Conservation (phyloP, 2,797 vertebrate genomes). For the Notolepis coatsorum region DNA sequence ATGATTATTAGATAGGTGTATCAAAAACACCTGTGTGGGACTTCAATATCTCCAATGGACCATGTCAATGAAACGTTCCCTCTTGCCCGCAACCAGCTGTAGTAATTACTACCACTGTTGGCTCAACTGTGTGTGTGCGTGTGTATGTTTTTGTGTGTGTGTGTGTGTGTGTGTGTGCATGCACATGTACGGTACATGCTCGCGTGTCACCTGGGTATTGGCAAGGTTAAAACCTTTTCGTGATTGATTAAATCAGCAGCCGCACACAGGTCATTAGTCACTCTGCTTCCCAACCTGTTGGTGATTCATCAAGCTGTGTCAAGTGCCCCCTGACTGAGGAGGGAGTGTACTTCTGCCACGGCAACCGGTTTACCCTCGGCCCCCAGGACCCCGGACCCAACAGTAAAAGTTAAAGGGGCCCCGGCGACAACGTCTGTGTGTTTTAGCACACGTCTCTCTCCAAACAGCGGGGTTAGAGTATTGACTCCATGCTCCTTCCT, state of each 20-base stretch:
- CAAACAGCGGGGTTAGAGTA: neutral
- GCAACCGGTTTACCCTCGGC: constrained; percentile 39
- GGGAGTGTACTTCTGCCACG: constrained; percentile 42
- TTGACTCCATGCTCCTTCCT: constrained; percentile 28
- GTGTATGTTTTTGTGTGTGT: neutral
- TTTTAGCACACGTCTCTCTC: neutral
- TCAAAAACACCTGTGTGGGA: neutral
- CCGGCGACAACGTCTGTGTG: constrained; percentile 33
- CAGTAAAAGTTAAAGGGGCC: constrained; percentile 27
- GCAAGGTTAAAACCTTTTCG: constrained; percentile 70
- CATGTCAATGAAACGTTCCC: too few species aligned
- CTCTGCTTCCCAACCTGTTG: constrained; percentile 66
- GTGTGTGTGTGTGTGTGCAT: neutral
- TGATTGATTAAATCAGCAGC: constrained; percentile 77
- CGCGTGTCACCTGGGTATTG: constrained; percentile 44
- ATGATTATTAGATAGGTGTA: too few species aligned
- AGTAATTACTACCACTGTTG: constrained; percentile 1
- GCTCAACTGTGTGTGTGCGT: constrained; percentile 13
- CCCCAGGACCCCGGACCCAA: constrained; percentile 44
- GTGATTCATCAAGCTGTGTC: constrained; percentile 76
- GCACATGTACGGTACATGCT: neutral
- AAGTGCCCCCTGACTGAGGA: constrained; percentile 53
- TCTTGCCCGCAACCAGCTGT: constrained; percentile 4
- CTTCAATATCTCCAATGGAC: neutral
- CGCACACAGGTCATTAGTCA: constrained; percentile 71